phyloP scores from a whole-genome alignment of 2,888 invertebrate genomes.

The Gisinianus flammeolus region DNA sequence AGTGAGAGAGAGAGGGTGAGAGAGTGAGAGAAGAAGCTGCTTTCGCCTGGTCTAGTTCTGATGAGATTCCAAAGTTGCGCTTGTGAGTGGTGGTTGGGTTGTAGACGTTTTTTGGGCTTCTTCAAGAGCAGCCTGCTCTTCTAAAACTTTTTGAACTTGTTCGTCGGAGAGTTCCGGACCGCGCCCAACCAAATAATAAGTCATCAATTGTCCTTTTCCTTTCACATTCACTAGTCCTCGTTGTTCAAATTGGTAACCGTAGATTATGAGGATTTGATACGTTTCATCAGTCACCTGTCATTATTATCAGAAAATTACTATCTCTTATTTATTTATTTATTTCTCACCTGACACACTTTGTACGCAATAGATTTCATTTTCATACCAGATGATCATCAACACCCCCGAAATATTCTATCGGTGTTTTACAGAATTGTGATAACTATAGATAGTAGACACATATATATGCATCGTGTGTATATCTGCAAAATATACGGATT shows the following conservation, averaged over 20 bases:
- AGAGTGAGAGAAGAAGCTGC: not conserved
- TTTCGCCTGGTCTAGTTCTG: not conserved
- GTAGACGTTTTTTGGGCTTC: not conserved
- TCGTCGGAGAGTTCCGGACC: constrained; percentile 59
- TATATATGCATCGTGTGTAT: too few species aligned
- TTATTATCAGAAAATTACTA: too few species aligned
- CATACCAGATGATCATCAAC: too few species aligned
- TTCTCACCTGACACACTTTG: too few species aligned
- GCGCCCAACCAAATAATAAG: constrained; percentile 79
- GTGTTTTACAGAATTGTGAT: too few species aligned
- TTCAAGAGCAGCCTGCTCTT: constrained; percentile 30
- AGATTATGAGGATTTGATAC: constrained; percentile 82
- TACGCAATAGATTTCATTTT: too few species aligned
- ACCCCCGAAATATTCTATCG: too few species aligned
- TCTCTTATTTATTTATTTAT: too few species aligned
- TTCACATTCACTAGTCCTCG: constrained; percentile 94
- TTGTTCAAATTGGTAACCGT: constrained; percentile 92
- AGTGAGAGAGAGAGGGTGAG: not conserved
- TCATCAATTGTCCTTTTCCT: constrained; percentile 95
- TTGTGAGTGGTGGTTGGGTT: constrained; percentile 23
- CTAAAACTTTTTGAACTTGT: constrained; percentile 50
- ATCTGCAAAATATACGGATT: too few species aligned
- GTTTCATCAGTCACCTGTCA: constrained; percentile 92
- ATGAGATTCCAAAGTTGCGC: constrained; percentile 39
- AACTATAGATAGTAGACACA: too few species aligned